Evolutionary conservation across 1,140 invertebrate genomes (phyloP), one percentile per base, ranked within the genome.

Genomic region (Panagrolaimus sp.): DNA sequence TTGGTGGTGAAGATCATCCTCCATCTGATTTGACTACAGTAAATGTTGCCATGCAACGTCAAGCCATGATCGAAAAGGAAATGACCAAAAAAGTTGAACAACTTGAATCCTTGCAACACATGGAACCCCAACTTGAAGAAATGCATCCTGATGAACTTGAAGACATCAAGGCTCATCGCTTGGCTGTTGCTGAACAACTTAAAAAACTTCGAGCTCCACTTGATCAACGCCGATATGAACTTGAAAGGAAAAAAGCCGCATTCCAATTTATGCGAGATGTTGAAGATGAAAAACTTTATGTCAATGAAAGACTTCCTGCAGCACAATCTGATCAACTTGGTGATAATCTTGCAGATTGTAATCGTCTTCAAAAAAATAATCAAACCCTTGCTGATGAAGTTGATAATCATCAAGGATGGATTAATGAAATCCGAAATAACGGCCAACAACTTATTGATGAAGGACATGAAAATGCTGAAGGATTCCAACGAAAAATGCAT

Each of bases 231-330:
- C 92, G 97, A 78, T 86, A 88, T 58, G 89, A 94, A 12, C 84
- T 99, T 58, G 91, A 94, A 73, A 96, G 97, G 87, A 97, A 97
- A 85, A 98, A 98, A 85, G 93, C 96, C 85, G 95, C 96, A 1
- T 97, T 94, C 88, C 96, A 98, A 85, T 99, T 98, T 87, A 88
- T 94, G 45, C 89, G 96, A 70, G 96, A 99, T 84, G 90, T 98
- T 65, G 96, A 98, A 83, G 96, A 99, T 85, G 96, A 99, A 84
- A 95, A 96, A 78, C 85, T 98, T 9, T 99, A 96, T 95, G 94
- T 98, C 70, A 89, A 89, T 55, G 96, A 99, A 84, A 96, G 98
- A 85, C 91, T 98, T 89, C 93, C 94, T 0, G 87, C 93, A 67
- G 95, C 95, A 0, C 90, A 88, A 32, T 93, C 91, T 73, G 88